Evolutionary conservation across 2,888 invertebrate species (phyloP), one percentile per base, ranked within the genome.

Genomic region (Latrodectus elegans): DNA sequence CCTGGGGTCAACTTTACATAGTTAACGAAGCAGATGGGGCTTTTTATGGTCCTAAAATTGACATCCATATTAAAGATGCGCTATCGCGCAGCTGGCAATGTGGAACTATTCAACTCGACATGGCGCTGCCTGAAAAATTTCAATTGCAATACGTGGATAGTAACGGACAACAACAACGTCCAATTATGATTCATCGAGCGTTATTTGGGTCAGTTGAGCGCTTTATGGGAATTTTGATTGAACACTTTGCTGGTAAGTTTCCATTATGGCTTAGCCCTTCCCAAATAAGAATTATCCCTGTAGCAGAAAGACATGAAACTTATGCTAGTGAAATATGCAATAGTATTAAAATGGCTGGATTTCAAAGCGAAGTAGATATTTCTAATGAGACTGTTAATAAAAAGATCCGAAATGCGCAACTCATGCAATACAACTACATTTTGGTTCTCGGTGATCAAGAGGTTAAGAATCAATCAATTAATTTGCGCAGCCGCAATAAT

Each of bases 21-120:
- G 12, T 52, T 86, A 17, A 38, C 0, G 53, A 65, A 12, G 89
- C 80, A 22, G 89, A 84, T 15, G 89, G 89, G 10, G 89, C 89
- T 14, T 89, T 89, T 67, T 89, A 89, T 77, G 89, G 89, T n/a
- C 89, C 89, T 14, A 89, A 89, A 52, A 71, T 89, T 51, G 89
- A 89, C 8, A 53, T 87, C 53, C 12, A 15, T 15, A 14, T 89
- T 17, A 82, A 78, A 52, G 90, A 89, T 53, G 64, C 67, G 8
- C 15, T 89, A 12, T 89, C 89, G 17, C 72, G 89, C 14, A 22
- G 3, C 1, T 90, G 89, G 88, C 89, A 89, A 73, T 79, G 60
- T 17, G 84, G 84, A 11, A 89, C 89, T 12, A 51, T 89, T 11
- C 89, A 89, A 68, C 26, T 90, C 10, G 89, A 89, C 55, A 89